A percentile compares a stretch with the other conserved stretches of the same genome.
These are phyloP conservation scores for Proisotoma minuta DNA, from an alignment of 2,888 invertebrate species.

Conservation along the genomic window DNA sequence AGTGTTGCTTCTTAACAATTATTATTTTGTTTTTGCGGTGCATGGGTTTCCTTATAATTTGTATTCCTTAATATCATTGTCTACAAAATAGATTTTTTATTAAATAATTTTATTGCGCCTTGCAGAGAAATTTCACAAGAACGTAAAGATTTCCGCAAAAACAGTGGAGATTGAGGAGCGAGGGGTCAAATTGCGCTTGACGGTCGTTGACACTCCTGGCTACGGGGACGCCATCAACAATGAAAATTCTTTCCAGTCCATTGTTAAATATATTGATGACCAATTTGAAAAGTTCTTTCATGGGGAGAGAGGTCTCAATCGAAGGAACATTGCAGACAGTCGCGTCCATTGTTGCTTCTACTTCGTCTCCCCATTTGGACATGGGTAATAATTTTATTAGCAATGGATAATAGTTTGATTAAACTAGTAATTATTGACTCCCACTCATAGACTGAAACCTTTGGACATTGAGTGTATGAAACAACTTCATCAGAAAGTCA, in stretches of 20 bases:
- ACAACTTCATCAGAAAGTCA: slow-evolving; percentile 89
- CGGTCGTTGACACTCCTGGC: slow-evolving; percentile 93
- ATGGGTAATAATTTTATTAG: slow-evolving; percentile 65
- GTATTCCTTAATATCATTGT: too few species aligned
- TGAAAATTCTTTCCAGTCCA: slow-evolving; percentile 79
- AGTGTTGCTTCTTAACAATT: too few species aligned
- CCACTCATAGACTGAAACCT: slow-evolving; percentile 69
- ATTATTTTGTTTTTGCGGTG: slow-evolving; percentile 22
- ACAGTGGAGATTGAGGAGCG: slow-evolving; percentile 95
- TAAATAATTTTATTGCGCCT: too few species aligned
- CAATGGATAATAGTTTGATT: not conserved
- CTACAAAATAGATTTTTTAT: too few species aligned
- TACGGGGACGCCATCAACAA: slow-evolving; percentile 94
- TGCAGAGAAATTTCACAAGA: slow-evolving; percentile 56
- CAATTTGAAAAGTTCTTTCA: slow-evolving; percentile 88
- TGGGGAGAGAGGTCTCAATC: slow-evolving; percentile 91
- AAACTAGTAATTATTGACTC: slow-evolving; percentile 16
- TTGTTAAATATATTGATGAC: slow-evolving; percentile 94
- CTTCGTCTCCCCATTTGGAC: slow-evolving; percentile 94
- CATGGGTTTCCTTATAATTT: slow-evolving; percentile 31
- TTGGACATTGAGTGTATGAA: slow-evolving; percentile 95
- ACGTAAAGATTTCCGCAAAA: slow-evolving; percentile 88
- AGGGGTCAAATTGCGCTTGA: slow-evolving; percentile 85
- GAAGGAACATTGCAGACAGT: slow-evolving; percentile 93
- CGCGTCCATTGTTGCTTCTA: slow-evolving; percentile 97